Evolutionary conservation across 2,113 vertebrate species (phyloP), one percentile per base, ranked within the genome.

Genomic region (Mustelus asterias): DNA sequence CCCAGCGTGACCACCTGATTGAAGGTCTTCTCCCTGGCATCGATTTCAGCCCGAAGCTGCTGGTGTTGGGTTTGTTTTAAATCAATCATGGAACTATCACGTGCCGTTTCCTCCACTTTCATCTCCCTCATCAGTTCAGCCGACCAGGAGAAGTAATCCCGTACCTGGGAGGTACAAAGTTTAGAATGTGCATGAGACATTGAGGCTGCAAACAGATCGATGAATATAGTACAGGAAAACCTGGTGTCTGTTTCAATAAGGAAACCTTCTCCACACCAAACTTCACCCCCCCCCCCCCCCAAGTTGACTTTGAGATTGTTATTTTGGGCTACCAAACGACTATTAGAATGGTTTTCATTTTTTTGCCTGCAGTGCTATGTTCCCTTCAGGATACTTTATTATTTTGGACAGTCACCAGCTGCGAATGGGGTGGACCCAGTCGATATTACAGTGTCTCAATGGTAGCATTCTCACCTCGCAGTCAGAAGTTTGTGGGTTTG

Each of bases 61-160:
- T 98, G 98, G 94, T 99, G 98, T 95, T 97, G 97, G 0, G 96
- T 97, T 69, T 98, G 97, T 96, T 97, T 97, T 69, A 98, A 97
- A 65, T 96, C 97, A 54, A 97, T 97, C 0, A 97, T 97, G n/a
- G 97, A 96, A 85, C 98, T 96, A 67, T 98, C 98, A 10, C 97
- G 97, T 96, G 98, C 97, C 29, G 96, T 97, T 96, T 98, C 98
- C 85, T 98, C 97, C 1, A 96, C 97, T 58, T 97, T 97, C 97
- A 99, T 98, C 60, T 97, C 97, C 4, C 97, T 97, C 13, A 96
- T 96, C 69, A 98, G 96, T 89, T 98, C 97, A 58, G 97, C 97
- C 70, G 97, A 97, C 98, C 98, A 98, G 85, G 98, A 97, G 95
- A 97, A 96, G 96, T 98, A 98, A 96, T 99, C 98, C 96, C 97